Evolutionary conservation across 2,113 vertebrate species (phyloP), one percentile per base, ranked within the genome.

Genomic region (Sialia sialis): DNA sequence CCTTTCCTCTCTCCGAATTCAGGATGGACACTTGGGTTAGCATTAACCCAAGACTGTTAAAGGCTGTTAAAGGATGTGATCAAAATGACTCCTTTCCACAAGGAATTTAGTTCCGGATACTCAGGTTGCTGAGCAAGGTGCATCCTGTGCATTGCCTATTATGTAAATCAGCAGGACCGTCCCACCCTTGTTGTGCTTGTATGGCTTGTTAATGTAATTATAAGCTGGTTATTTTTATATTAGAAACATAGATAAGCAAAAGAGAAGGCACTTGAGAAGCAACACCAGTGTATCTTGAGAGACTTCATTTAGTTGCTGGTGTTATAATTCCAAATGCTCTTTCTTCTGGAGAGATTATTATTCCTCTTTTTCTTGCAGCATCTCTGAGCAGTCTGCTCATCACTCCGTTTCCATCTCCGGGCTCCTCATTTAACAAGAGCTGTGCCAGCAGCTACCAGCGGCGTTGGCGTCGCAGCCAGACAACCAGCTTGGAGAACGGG

Each of bases 391-490:
- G 99, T 81, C 98, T 99, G 97, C 97, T 99, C 86, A 99, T 99
- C 97, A 99, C 99, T 52, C 99, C 99, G 0, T 99, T 99, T 94
- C 99, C 99, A 1, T 99, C 99, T 2, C 99, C 99, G 43, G 98
- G 99, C 94, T 99, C 99, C 36, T 99, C 99, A 8, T 97, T 99
- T 69, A 99, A 98, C 92, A 99, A 99, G 97, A 99, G 99, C 97
- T 99, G 99, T 98, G 99, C 99, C 8, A 99, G 99, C 97, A 99
- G 99, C 92, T 99, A 99, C 97, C 99, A 99, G 97, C 97, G 99
- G 52, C 99, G 99, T 56, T 99, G 99, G 99, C 98, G 99, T 39
- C 99, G 99, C 89, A 99, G 99, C 94, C 99, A 99, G 97, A 99
- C 99, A 15, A 99, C 99, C 96, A 99, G 99, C 97, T 93, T 99